Percentiles rank a stretch among this genome's conserved stretches.
Evolutionary conservation across 2,888 invertebrate genomes (phyloP).

Genomic region (Parnassius smintheus): DNA sequence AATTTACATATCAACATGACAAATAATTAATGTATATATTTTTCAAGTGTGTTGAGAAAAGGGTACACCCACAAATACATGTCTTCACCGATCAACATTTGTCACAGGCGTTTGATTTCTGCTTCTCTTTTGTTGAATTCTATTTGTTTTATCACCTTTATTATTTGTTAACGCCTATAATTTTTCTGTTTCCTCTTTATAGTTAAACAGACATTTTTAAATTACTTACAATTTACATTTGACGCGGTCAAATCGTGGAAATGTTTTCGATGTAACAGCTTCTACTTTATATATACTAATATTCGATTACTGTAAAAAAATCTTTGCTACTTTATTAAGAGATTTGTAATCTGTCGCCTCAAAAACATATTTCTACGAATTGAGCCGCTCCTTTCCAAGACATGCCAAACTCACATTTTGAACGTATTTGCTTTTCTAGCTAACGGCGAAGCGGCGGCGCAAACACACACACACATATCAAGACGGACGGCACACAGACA

Average conservation of each 20-base stretch:
- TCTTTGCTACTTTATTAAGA: too few species aligned
- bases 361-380: conserved; percentile 8
- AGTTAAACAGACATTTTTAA: conserved; percentile 20
- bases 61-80: conserved; percentile 34
- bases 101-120: conserved; percentile 2
- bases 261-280: not conserved
- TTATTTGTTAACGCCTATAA: conserved; percentile 9
- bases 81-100: conserved; percentile 33
- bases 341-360: not conserved
- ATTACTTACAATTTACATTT: conserved; percentile 21
- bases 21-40: conserved; percentile 56
- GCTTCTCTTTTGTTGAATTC: conserved; percentile 10
- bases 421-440: conserved; percentile 75
- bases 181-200: conserved; percentile 21
- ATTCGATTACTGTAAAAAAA: too few species aligned
- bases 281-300: too few species aligned
- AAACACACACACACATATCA: conserved; percentile 79
- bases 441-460: conserved; percentile 71
- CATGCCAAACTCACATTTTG: conserved; percentile 62
- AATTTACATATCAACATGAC: conserved; percentile 71
- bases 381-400: conserved; percentile 32
- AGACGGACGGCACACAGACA: conserved; percentile 75
- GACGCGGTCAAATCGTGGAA: conserved; percentile 17
- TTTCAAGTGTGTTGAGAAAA: conserved; percentile 21
- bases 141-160: conserved; percentile 15